These are phyloP conservation scores for Coenonympha glycerion DNA, from an alignment of 2,888 invertebrate species.

Conservation along the genomic window DNA sequence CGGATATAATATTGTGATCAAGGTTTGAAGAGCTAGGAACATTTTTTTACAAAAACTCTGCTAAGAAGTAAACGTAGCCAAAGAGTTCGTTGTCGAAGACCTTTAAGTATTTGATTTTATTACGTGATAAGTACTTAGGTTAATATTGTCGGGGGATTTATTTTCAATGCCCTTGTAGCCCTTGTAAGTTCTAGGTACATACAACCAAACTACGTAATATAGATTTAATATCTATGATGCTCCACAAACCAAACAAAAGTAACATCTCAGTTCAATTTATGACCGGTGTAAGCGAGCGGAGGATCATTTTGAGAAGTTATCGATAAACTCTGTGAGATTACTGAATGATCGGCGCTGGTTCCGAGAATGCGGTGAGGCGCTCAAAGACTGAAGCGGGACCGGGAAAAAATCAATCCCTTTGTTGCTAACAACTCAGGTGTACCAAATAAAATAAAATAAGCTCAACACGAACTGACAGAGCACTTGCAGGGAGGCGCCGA, in stretches of 20 bases:
- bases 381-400: slow-evolving; percentile 61
- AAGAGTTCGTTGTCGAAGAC: no score
- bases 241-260: not conserved
- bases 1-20: no score
- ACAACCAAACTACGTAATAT: no score
- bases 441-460: slow-evolving; percentile 62
- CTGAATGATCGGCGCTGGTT: slow-evolving; percentile 59
- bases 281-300: slow-evolving; percentile 25
- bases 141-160: no score
- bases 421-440: slow-evolving; percentile 73
- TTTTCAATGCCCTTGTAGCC: no score
- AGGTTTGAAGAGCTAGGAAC: no score
- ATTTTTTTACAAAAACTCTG: no score
- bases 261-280: not conserved
- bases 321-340: slow-evolving; percentile 51
- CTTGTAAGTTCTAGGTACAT: no score
- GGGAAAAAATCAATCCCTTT: slow-evolving; percentile 68
- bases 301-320: slow-evolving; percentile 38
- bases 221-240: no score
- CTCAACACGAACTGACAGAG: slow-evolving; percentile 49
- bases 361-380: slow-evolving; percentile 60
- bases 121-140: no score
- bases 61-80: no score
- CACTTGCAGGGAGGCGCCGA: slow-evolving; percentile 46
- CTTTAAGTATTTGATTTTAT: no score